phyloP scores from a whole-genome alignment of 2,888 invertebrate genomes.

The Rotaria socialis region DNA sequence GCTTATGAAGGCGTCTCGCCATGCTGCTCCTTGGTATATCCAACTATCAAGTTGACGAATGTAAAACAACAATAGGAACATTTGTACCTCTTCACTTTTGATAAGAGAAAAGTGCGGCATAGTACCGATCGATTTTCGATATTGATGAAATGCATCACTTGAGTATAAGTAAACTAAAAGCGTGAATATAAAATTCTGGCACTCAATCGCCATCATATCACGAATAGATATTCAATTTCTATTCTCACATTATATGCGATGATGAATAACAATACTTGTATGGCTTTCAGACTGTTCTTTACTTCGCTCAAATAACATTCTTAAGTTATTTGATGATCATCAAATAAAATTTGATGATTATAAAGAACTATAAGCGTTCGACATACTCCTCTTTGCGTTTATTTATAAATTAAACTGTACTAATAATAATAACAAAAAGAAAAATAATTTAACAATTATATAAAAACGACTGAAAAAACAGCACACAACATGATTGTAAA shows the following conservation, averaged over 20 bases:
- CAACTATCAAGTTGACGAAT: not conserved
- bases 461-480: not conserved
- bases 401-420: not conserved
- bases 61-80: conserved; percentile 32
- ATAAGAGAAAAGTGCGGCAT: conserved; percentile 22
- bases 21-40: not conserved
- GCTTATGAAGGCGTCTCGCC: conserved; percentile 6
- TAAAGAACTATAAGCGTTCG: not conserved
- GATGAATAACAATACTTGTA: conserved; percentile 17
- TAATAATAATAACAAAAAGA: not conserved
- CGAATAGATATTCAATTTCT: conserved; percentile 29
- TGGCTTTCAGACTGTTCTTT: conserved; percentile 21
- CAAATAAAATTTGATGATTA: conserved; percentile 7
- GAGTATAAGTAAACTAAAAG: conserved; percentile 22
- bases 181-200: not conserved
- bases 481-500: not conserved
- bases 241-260: not conserved
- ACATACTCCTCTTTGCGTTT: not conserved
- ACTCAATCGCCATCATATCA: not conserved
- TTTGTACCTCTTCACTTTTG: conserved; percentile 29
- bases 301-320: not conserved
- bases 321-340: not conserved
- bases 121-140: conserved; percentile 15
- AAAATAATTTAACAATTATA: not conserved
- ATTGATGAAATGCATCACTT: conserved; percentile 18